A percentile compares a stretch with the other conserved stretches of the same genome.
Evolutionary conservation across 2,797 vertebrate species (phyloP).

Genomic region (Gastrophryne carolinensis): DNA sequence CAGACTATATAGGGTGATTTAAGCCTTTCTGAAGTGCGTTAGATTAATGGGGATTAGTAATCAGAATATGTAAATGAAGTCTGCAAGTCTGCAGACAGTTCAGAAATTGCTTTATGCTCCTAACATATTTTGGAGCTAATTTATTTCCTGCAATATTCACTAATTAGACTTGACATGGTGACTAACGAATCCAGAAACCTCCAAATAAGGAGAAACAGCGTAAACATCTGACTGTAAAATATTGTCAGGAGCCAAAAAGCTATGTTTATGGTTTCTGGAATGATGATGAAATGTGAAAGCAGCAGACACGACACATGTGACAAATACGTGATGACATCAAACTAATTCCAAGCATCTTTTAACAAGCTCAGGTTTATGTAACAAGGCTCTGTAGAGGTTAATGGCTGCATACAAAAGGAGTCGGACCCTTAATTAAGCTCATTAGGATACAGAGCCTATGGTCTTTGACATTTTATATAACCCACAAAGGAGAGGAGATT

Average conservation of each 20-base stretch:
- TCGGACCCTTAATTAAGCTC: no score
- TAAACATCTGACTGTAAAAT: background rate
- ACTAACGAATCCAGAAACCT: background rate
- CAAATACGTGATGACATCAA: no score
- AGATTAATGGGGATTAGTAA: conserved; percentile 48
- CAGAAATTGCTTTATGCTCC: background rate
- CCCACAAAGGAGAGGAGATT: no score
- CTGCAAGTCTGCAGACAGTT: conserved; percentile 18
- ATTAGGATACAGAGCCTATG: no score
- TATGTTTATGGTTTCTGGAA: background rate
- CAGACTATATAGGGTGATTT: conserved; percentile 37
- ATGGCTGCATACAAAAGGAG: background rate
- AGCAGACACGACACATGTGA: background rate
- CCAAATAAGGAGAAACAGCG: background rate
- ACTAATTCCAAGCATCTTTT: background rate
- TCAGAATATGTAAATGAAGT: conserved; percentile 43
- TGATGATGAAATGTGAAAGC: background rate
- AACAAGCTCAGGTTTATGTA: background rate
- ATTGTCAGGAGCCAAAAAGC: background rate
- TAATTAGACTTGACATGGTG: background rate
- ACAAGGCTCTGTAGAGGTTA: background rate
- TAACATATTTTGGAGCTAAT: background rate
- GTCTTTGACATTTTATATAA: no score
- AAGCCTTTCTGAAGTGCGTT: conserved; percentile 38
- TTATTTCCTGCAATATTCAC: background rate